Evolutionary conservation across 2,888 invertebrate genomes (phyloP), one percentile per base, ranked within the genome.

Genomic region (Dione vanillae): DNA sequence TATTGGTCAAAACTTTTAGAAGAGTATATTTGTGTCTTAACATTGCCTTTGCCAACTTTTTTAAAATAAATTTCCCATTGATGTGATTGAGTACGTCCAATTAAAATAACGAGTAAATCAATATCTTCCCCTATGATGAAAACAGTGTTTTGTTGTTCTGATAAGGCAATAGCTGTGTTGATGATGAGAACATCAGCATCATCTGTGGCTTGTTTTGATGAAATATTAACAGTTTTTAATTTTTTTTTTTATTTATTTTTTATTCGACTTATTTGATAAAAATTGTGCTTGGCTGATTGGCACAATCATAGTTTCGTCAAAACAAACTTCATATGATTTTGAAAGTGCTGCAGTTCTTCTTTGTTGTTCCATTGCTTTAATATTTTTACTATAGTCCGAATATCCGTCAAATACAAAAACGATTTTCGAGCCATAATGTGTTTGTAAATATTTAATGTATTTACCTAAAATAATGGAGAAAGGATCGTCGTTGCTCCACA

Each of bases 181-280:
- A 85, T 75, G 71, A 85, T 85, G 58, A 84, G 79, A 76, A 83
- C 81, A 81, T 83, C 85, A 69, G 82, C 83, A 81, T 84, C 82
- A 82, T 83, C 80, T 77, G 69, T 77, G 73, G 82, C 81, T 79
- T 82, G 79, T 79, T 81, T 79, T 81, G 81, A 80, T 69, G 78
- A 77, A 74, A 85, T 84, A 79, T 81, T 78, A 72, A 77, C 80
- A 79, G 78, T 71, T 78, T 80, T 70, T 58, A 86, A 82, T 78
- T 81, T 81, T 78, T 82, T 78, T 71, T 70, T 83, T 81, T 70
- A 40, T 71, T 65, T 76, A n/a, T 78, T 70, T 75, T 62, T 70
- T 61, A 19, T 66, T 66, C 8, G 27, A 61, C 35, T 68, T 70
- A 76, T 76, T 78, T 73, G 72, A 71, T 72, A 76, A 75, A 45